Evolutionary conservation across 2,888 invertebrate genomes (phyloP), one percentile per base, ranked within the genome.

Genomic region (Matsumyia berberina): DNA sequence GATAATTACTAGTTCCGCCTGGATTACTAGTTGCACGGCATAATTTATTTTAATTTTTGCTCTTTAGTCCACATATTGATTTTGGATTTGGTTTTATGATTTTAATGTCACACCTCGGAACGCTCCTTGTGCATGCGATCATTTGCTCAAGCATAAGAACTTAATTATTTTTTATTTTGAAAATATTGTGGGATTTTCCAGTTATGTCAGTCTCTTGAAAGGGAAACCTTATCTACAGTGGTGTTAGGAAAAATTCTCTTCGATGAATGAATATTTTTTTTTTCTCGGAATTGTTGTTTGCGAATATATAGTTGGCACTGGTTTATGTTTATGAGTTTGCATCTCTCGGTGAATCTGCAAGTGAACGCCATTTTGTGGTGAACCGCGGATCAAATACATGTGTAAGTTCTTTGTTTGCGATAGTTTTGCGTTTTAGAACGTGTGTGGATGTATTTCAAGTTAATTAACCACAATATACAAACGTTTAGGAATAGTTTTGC

Each of bases 91-190:
- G 12, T 53, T 70, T 79, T 79, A 64, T 67, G 57, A 62, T 64
- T 37, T 64, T 57, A 42, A 67, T 31, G 39, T 44, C 4, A 9
- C 57, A 2, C 33, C 15, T 24, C 4, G 24, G 4, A 24, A 24
- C 4, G 78, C 19, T 67, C 42, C 33, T 39, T 42, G 5, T 53
- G 67, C 83, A 85, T 85, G 83, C 79, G 64, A 79, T 73, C 55
- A 37, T 66, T 79, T 67, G 17, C 24, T 29, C 1, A 5, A 42
- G 35, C 42, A 67, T 19, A 57, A 15, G 24, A 53, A 55, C 64
- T 49, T 58, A 42, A 57, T 67, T 15, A 60, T 60, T 42, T 69
- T 35, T 69, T 11, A 44, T 44, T 60, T n/a, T 35, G 17, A 17
- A 49, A 67, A 3, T 3, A 33, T 42, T 19, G 53, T 53, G 72